A percentile compares a stretch with the other conserved stretches of the same genome.
Conservation (phyloP, 2,113 vertebrate species). For the Crotalus tigris region DNA sequence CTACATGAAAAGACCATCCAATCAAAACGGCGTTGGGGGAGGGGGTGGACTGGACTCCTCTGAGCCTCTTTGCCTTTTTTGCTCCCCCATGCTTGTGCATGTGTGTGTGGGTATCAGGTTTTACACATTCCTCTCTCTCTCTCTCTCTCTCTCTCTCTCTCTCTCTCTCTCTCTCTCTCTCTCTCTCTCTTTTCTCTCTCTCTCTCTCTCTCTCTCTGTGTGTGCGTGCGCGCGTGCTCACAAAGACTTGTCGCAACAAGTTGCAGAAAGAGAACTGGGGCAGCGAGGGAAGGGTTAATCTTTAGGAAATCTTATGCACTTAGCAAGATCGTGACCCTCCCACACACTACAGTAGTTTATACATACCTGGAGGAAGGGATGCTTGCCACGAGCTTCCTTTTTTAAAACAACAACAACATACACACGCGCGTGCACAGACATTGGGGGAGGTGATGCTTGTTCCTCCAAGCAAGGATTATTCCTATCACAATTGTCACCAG, state of each 20-base stretch:
- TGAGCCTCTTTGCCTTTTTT: slow-evolving; percentile 58
- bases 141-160: no score
- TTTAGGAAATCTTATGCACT: slow-evolving; percentile 78
- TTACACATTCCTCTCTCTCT: not conserved
- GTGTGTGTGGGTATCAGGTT: not conserved
- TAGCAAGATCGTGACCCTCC: slow-evolving; percentile 88
- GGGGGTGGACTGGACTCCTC: slow-evolving; percentile 69
- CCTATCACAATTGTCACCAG: slow-evolving; percentile 54
- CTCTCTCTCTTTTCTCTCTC: no score
- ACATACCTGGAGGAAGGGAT: slow-evolving; percentile 77
- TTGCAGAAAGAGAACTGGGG: slow-evolving; percentile 71
- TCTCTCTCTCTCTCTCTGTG: not conserved
- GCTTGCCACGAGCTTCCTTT: slow-evolving; percentile 61
- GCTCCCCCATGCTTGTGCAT: slow-evolving; percentile 52
- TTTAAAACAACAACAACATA: slow-evolving; percentile 34
- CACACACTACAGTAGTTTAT: slow-evolving; percentile 87
- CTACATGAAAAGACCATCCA: slow-evolving; percentile 76
- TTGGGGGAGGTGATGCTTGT: slow-evolving; percentile 32
- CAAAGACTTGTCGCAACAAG: slow-evolving; percentile 73
- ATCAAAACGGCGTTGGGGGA: slow-evolving; percentile 73
- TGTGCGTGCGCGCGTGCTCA: not conserved
- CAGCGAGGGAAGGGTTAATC: slow-evolving; percentile 69
- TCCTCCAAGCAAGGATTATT: slow-evolving; percentile 36
- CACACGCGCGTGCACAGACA: not conserved
- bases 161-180: no score